phyloP scores from a whole-genome alignment of 2,888 invertebrate genomes.

The Agriotes lineatus region DNA sequence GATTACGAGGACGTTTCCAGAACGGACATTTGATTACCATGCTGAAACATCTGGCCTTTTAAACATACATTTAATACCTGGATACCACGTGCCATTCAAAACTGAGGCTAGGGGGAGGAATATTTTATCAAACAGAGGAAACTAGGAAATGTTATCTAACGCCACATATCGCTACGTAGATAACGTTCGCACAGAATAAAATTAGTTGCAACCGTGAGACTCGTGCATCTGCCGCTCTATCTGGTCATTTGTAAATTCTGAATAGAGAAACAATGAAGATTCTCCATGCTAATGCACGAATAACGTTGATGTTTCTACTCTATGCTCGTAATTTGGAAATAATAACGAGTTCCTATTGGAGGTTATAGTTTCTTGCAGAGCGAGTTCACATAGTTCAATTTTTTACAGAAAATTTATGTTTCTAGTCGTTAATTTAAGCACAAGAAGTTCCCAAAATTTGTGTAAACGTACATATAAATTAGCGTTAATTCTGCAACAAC shows the following conservation, averaged over 20 bases:
- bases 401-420: too few relatives aligned
- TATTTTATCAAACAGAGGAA: slow-evolving; percentile 11
- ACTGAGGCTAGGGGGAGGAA: background rate
- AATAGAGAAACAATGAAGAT: slow-evolving; percentile 37
- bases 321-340: slow-evolving; percentile 29
- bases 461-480: too few relatives aligned
- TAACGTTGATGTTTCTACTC: slow-evolving; percentile 19
- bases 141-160: slow-evolving; percentile 2
- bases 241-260: slow-evolving; percentile 32
- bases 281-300: slow-evolving; percentile 20
- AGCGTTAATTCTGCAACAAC: too few relatives aligned
- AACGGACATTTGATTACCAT: slow-evolving; percentile 26
- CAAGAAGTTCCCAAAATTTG: too few relatives aligned
- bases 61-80: slow-evolving; percentile 27
- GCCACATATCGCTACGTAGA: background rate
- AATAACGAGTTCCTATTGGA: slow-evolving; percentile 26
- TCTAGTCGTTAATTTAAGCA: too few relatives aligned
- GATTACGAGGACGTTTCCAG: slow-evolving; percentile 22
- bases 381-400: too few relatives aligned
- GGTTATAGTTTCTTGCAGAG: too few relatives aligned
- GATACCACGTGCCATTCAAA: background rate
- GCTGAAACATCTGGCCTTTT: slow-evolving; percentile 30
- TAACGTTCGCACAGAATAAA: background rate
- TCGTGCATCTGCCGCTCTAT: slow-evolving; percentile 21
- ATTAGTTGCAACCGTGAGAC: background rate